phyloP scores from a whole-genome alignment of 2,113 vertebrate species.

The Centropus unirufus region DNA sequence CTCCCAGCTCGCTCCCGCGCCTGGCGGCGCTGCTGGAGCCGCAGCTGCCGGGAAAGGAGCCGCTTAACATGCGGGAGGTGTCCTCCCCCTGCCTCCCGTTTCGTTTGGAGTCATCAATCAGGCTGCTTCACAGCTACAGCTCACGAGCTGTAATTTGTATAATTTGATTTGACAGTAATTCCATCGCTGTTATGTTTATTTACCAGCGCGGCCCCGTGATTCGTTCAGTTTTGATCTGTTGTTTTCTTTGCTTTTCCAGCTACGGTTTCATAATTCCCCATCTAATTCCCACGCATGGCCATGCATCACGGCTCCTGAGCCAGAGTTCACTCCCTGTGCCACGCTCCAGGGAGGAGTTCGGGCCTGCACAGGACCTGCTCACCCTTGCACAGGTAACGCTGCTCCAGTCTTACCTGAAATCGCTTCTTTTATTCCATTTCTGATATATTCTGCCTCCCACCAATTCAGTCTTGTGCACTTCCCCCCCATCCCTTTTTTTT shows the following conservation, averaged over 20 bases:
- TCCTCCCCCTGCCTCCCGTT: not conserved
- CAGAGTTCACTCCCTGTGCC: too few relatives aligned
- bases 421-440: not conserved
- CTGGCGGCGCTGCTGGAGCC: not conserved
- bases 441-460: not conserved
- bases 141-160: not conserved
- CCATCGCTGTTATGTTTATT: slow-evolving; percentile 17
- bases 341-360: not conserved
- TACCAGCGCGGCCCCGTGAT: not conserved
- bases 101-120: not conserved
- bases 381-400: not conserved
- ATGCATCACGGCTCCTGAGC: fast-evolving
- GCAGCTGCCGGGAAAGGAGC: not conserved
- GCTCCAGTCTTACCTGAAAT: not conserved
- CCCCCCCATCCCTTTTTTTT: fast-evolving
- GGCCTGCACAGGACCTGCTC: not conserved
- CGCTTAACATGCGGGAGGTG: not conserved
- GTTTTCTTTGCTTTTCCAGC: not conserved
- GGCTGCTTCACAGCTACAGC: not conserved
- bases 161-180: slow-evolving; percentile 34
- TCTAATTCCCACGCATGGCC: not conserved
- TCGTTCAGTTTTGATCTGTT: not conserved
- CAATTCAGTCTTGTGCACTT: not conserved
- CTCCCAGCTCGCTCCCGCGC: not conserved
- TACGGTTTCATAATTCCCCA: not conserved